Evolutionary conservation across 2,797 vertebrate genomes (phyloP).

Genomic region (Peromyscus aztecus): DNA sequence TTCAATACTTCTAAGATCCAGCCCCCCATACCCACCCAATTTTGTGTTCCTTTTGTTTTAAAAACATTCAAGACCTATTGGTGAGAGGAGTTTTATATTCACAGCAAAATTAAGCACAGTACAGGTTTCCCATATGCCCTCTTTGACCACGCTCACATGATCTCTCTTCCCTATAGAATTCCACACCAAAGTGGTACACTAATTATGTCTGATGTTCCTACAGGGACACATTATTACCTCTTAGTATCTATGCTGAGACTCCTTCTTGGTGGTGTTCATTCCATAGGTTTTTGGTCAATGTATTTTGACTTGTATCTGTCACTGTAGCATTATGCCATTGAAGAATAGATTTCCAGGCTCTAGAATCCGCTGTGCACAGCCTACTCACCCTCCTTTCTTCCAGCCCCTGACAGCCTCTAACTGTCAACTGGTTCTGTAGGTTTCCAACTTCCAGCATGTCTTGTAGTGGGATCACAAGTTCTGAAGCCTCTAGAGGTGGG

Average conservation of each 20-base stretch:
- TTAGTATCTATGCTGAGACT: neutral
- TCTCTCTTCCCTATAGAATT: neutral
- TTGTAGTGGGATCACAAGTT: neutral
- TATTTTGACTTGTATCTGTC: neutral
- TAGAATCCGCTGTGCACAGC: neutral
- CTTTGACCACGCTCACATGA: fast-evolving
- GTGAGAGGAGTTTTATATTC: neutral
- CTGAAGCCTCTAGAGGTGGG: neutral
- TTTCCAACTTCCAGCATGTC: neutral
- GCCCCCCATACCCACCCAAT: neutral
- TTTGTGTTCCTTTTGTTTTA: neutral
- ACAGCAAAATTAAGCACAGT: neutral
- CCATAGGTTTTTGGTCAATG: neutral
- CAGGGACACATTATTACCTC: neutral
- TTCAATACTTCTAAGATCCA: neutral
- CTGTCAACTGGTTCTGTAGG: neutral
- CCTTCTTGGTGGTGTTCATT: neutral
- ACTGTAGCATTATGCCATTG: neutral
- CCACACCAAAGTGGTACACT: neutral
- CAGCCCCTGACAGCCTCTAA: neutral
- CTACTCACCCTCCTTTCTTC: neutral
- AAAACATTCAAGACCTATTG: neutral
- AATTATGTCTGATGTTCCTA: neutral
- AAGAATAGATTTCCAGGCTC: neutral
- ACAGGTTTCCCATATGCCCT: neutral